Conservation (phyloP, 1,140 invertebrate species). For the Drosophila sucinea region DNA sequence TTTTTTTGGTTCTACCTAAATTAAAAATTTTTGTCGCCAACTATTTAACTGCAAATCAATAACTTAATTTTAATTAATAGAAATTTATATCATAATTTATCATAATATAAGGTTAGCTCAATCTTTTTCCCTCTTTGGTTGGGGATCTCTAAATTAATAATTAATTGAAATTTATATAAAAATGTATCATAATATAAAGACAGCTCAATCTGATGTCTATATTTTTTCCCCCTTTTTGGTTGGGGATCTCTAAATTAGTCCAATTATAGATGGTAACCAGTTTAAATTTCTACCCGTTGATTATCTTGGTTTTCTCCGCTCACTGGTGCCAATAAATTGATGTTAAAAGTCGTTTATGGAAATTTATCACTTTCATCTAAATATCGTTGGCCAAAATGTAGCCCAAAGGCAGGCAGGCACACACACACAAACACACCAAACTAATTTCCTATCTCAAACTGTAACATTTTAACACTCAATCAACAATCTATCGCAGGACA, state of each 20-base stretch:
- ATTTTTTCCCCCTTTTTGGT: too few species aligned
- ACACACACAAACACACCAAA: not conserved
- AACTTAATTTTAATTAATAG: too few species aligned
- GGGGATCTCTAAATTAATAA: too few species aligned
- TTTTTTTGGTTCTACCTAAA: too few species aligned
- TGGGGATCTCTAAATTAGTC: not conserved
- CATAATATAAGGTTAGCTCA: too few species aligned
- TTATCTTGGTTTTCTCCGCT: not conserved
- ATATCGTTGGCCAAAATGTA: not conserved
- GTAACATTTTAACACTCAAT: conserved; percentile 53
- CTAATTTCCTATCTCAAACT: conserved; percentile 39
- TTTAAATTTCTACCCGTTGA: not conserved
- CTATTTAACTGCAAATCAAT: too few species aligned
- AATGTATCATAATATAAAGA: too few species aligned
- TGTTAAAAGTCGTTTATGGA: conserved; percentile 6
- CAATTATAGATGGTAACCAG: not conserved
- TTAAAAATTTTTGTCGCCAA: too few species aligned
- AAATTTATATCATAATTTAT: too few species aligned
- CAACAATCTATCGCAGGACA: conserved; percentile 56
- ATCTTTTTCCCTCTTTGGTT: too few species aligned
- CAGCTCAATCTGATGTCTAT: too few species aligned
- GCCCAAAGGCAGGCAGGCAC: not conserved
- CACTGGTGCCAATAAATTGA: not conserved
- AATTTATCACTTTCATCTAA: conserved; percentile 5
- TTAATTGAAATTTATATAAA: too few species aligned